Base-by-base conservation (phyloP, 2,797 vertebrate genomes). In the Lemur catta region DNA sequence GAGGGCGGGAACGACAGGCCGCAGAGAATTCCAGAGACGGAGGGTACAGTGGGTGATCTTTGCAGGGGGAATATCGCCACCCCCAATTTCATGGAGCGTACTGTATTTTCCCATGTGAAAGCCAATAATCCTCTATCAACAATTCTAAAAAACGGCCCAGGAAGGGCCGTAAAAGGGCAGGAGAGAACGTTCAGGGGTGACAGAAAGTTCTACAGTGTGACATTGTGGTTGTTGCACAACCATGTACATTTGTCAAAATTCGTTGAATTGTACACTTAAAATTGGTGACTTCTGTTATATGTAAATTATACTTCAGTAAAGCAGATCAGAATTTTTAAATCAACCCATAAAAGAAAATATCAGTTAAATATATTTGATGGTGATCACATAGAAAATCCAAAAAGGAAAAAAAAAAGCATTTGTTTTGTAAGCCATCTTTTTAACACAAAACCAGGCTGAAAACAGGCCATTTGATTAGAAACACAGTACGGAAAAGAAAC, bases 381-480 rank as follows among this genome's bases (percentile, higher is more conserved):
- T 46, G 18, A 67, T 18, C 59, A 74, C 85, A 48, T 17, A 72
- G n/a, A n/a, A n/a, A n/a, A n/a, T n/a, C n/a, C n/a, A n/a, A n/a
- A n/a, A n/a, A n/a, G n/a, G n/a, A n/a, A n/a, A n/a, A n/a, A n/a
- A n/a, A n/a, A n/a, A n/a, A n/a, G n/a, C n/a, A n/a, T n/a, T n/a
- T n/a, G n/a, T n/a, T n/a, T n/a, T n/a, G n/a, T n/a, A n/a, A n/a
- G n/a, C n/a, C n/a, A n/a, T n/a, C n/a, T n/a, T n/a, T 89, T 74
- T 26, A 94, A n/a, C 9, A 89, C 57, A 63, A 67, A 92, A 75
- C 14, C 41, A 74, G 67, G 50, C 74, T 67, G 59, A 55, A 89
- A 81, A 52, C 3, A 46, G 41, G 15, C 50, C 43, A 10, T 75
- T 55, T 80, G 41, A 89, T 81, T 89, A 80, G 22, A 92, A 94